Base-by-base conservation (phyloP, 2,113 vertebrate species). In the Zosterops lateralis region DNA sequence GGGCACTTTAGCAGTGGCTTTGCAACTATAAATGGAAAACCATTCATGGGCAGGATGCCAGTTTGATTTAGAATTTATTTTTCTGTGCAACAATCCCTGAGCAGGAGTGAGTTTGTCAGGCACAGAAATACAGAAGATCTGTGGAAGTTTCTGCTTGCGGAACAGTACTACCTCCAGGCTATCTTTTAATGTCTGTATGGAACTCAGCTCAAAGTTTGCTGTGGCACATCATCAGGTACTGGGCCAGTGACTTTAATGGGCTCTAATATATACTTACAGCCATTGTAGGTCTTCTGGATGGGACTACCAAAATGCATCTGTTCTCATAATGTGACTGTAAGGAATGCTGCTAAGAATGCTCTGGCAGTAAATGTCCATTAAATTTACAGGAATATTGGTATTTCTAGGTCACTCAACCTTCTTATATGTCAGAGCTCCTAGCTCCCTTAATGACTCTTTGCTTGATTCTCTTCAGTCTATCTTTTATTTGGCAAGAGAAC, bases 21-120 rank as follows among this genome's bases (percentile, higher is more conserved):
- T 96, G 67, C 48, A 84, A 31, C 87, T 94, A 87, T 94, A 95
- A 90, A 95, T 92, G 75, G 91, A 87, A 96, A 84, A 60, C 64
- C 51, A 45, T 88, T 94, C 40, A 53, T 32, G 87, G 40, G 44
- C 86, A 92, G 78, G 67, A 74, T 95, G 68, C 64, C 89, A 88
- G 48, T 83, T 89, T 95, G 64, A 83, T 85, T 74, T 88, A 56
- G 47, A 76, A 83, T 77, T 89, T 4, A n/a, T 87, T 73, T 94
- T 91, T 82, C 64, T 90, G 31, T 56, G 31, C 67, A 67, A 2
- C 1, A 7, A 53, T 72, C 72, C 51, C 44, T 34, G 34, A 80
- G 68, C 84, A 85, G 42, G 21, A 56, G 0, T 70, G 53, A 87
- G 51, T 94, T 70, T 88, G 44, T 86, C 51, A 85, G 61, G 50